A percentile compares a stretch with the other conserved stretches of the same genome.
These are phyloP conservation scores for Glyphotaelius pellucidus DNA, from an alignment of 2,888 invertebrate species.

Conservation along the genomic window DNA sequence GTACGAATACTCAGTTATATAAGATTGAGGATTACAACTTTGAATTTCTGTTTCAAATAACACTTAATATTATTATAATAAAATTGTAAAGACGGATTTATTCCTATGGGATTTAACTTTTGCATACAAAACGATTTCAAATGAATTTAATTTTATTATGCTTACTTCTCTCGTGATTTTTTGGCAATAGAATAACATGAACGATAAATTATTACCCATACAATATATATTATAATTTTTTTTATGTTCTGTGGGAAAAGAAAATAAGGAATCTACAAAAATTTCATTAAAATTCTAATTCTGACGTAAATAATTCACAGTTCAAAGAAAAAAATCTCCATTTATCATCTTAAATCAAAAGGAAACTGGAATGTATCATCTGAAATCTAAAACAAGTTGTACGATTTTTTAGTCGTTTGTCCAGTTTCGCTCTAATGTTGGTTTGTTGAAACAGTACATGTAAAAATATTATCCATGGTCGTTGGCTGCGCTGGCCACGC, in stretches of 20 bases:
- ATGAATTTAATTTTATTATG: background rate
- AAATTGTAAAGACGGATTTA: background rate
- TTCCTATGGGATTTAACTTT: background rate
- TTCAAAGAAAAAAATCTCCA: background rate
- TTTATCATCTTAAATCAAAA: background rate
- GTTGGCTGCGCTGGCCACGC: background rate
- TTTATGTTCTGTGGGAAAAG: background rate
- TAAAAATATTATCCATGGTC: slow-evolving; percentile 2
- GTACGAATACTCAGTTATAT: background rate
- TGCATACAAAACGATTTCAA: background rate
- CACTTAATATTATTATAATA: background rate
- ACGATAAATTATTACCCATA: background rate
- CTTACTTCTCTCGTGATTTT: background rate
- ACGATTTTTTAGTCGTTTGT: background rate
- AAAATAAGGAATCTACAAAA: background rate
- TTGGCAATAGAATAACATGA: background rate
- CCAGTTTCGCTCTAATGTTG: slow-evolving; percentile 21
- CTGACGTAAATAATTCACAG: background rate
- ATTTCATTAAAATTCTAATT: background rate
- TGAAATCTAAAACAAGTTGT: background rate
- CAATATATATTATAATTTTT: background rate
- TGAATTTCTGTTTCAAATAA: background rate
- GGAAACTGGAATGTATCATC: slow-evolving; percentile 2
- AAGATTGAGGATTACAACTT: background rate
- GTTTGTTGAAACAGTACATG: slow-evolving; percentile 11